Evolutionary conservation across 2,888 invertebrate species (phyloP).

Genomic region (Scaptomyza tumidula): DNA sequence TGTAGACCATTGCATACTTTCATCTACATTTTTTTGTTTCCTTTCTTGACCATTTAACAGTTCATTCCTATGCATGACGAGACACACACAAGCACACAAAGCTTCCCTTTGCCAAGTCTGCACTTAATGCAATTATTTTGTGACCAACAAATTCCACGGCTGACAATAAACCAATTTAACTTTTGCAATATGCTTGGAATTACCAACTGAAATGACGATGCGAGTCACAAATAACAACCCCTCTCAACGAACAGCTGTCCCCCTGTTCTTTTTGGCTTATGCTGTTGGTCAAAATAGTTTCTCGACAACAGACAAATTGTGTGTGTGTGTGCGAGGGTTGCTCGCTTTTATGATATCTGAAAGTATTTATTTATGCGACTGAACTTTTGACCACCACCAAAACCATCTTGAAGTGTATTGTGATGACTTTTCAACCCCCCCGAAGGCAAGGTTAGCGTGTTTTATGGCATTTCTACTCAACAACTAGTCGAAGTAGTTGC

Average conservation of each 20-base stretch:
- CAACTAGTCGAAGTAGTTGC: conserved; percentile 4
- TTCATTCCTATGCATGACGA: conserved; percentile 78
- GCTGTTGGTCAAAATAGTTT: conserved; percentile 68
- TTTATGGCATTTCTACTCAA: conserved; percentile 21
- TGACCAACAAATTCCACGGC: conserved; percentile 47
- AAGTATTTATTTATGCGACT: conserved; percentile 60
- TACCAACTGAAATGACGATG: conserved; percentile 55
- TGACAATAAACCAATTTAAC: conserved; percentile 81
- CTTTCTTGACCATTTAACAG: conserved; percentile 64
- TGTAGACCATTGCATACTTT: conserved; percentile 19
- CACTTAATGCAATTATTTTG: conserved; percentile 72
- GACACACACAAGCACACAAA: conserved; percentile 17
- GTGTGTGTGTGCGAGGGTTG: conserved; percentile 20
- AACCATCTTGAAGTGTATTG: neutral
- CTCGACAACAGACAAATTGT: conserved; percentile 35
- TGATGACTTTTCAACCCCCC: neutral
- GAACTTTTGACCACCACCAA: conserved; percentile 49
- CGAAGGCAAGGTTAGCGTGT: conserved; percentile 34
- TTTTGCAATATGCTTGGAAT: conserved; percentile 81
- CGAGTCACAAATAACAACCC: conserved; percentile 11
- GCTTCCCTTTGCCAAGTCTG: conserved; percentile 7
- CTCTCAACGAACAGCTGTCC: conserved; percentile 11
- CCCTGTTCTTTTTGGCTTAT: conserved; percentile 35
- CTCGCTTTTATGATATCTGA: conserved; percentile 36
- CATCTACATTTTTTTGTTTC: neutral